Percentiles rank a stretch among this genome's conserved stretches.
phyloP scores from a whole-genome alignment of 2,797 vertebrate genomes.

The Chaetodon trifasciatus region DNA sequence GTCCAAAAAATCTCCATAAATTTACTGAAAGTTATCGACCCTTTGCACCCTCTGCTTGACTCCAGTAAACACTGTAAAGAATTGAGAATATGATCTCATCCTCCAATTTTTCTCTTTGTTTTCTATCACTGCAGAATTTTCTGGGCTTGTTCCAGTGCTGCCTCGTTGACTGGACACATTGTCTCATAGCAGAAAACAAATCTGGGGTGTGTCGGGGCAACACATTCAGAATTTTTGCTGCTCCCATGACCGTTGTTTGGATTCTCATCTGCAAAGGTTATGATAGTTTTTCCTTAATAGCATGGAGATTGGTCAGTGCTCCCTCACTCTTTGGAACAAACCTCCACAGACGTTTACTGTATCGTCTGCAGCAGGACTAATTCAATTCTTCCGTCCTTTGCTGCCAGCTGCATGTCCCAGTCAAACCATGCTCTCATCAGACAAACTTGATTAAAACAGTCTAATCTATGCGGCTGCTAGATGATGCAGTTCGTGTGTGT shows the following conservation, averaged over 20 bases:
- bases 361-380: conserved; percentile 63
- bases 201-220: too few relatives aligned
- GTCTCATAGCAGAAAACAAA: too few relatives aligned
- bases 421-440: conserved; percentile 75
- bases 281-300: background rate
- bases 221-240: too few relatives aligned
- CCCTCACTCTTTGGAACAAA: conserved; percentile 37
- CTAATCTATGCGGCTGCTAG: conserved; percentile 71
- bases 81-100: conserved; percentile 24
- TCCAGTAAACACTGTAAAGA: conserved; percentile 22
- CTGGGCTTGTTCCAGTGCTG: too few relatives aligned
- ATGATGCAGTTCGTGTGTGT: conserved; percentile 60
- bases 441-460: conserved; percentile 81
- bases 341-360: conserved; percentile 51
- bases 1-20: too few relatives aligned
- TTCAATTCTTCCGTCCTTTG: conserved; percentile 68
- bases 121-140: too few relatives aligned
- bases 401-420: conserved; percentile 72
- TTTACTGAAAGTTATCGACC: too few relatives aligned
- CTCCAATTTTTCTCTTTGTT: too few relatives aligned
- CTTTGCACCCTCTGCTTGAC: too few relatives aligned
- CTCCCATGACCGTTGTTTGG: conserved; percentile 2
- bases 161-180: too few relatives aligned
- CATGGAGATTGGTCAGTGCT: conserved; percentile 25
- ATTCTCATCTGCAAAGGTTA: conserved; percentile 9